Percentiles rank a stretch among this genome's conserved stretches.
phyloP scores from a whole-genome alignment of 2,113 vertebrate genomes.

The Platycercus adscitus region DNA sequence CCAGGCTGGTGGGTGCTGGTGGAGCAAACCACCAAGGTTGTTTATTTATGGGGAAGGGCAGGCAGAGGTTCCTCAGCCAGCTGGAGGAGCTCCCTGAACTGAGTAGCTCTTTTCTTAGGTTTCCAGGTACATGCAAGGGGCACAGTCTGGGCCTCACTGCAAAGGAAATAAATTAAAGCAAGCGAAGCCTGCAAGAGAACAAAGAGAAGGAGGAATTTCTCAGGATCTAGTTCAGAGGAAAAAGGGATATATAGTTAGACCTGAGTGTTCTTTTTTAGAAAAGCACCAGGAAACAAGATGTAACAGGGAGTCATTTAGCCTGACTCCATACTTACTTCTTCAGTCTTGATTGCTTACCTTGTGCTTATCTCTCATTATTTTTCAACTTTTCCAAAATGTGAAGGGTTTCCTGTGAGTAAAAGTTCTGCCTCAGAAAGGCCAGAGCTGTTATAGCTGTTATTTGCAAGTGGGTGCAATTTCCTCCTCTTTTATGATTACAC shows the following conservation, averaged over 20 bases:
- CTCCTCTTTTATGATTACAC: not conserved
- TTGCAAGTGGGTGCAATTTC: not conserved
- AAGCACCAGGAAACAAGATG: not conserved
- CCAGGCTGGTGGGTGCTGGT: not conserved
- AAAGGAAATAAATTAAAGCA: not conserved
- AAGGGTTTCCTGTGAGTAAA: not conserved
- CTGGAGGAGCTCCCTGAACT: not conserved
- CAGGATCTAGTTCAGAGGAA: not conserved
- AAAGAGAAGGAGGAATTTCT: not conserved
- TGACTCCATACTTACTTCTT: not conserved
- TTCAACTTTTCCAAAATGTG: not conserved
- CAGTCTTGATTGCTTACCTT: not conserved
- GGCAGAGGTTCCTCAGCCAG: not conserved
- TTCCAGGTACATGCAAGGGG: not conserved
- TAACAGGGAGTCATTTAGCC: not conserved
- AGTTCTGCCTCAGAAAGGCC: not conserved
- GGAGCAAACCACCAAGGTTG: not conserved
- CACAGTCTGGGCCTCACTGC: not conserved
- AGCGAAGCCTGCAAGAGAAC: not conserved
- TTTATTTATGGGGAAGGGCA: not conserved
- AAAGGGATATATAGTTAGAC: not conserved
- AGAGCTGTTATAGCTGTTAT: not conserved
- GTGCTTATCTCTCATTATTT: not conserved
- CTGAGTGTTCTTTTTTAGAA: not conserved
- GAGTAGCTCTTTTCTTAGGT: not conserved